Evolutionary conservation across 2,113 vertebrate genomes (phyloP).

Genomic region (Cyphomyrus plagiostoma): DNA sequence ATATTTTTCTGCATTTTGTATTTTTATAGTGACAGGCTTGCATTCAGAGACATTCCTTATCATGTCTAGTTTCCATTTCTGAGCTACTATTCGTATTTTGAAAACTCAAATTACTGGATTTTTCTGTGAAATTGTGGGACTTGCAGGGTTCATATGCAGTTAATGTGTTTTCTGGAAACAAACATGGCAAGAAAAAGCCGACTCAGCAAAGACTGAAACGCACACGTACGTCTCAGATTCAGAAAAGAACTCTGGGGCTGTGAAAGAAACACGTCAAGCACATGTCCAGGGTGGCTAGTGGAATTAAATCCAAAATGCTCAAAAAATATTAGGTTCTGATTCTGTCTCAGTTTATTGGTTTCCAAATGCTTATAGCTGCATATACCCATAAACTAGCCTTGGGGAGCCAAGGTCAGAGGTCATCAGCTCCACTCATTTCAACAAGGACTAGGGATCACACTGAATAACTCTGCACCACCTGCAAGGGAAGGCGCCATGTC

Average conservation of each 20-base stretch:
- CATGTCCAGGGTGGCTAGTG: neutral
- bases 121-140: neutral
- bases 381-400: neutral
- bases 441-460: neutral
- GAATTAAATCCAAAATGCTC: neutral
- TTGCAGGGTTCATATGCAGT: neutral
- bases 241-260: neutral
- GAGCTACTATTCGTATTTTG: neutral
- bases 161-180: neutral
- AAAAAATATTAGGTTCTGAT: neutral
- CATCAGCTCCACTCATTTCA: neutral
- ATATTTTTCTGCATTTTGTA: no score
- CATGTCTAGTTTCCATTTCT: neutral
- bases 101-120: neutral
- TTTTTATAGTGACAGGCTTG: neutral
- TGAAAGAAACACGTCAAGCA: neutral
- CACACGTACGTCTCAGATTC: neutral
- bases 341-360: neutral
- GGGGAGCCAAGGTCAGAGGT: neutral
- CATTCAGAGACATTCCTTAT: neutral
- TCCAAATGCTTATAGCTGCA: neutral
- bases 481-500: neutral
- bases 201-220: neutral
- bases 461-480: neutral
- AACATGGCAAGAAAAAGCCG: neutral